Evolutionary conservation across 2,888 invertebrate genomes (phyloP).

Genomic region (Psylliodes chrysocephalus): DNA sequence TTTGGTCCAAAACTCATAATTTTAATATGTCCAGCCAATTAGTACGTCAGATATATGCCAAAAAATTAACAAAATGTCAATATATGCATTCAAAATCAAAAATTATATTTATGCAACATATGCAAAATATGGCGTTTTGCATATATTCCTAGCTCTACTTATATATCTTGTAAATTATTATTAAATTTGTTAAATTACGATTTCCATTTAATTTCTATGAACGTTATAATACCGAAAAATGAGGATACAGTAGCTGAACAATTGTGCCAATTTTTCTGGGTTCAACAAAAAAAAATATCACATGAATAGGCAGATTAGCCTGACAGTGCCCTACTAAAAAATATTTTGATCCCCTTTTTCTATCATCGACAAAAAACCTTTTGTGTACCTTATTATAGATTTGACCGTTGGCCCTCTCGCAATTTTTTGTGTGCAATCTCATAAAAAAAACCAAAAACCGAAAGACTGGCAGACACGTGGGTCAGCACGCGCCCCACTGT

Average conservation of each 20-base stretch:
- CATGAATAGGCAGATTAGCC: constrained; percentile 54
- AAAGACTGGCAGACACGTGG: constrained; percentile 28
- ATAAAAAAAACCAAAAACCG: constrained; percentile 38
- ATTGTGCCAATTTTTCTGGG: constrained; percentile 26
- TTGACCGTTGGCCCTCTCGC: constrained; percentile 59
- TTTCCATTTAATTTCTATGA: too few relatives aligned
- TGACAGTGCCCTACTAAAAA: constrained; percentile 55
- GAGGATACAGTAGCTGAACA: neutral
- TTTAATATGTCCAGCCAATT: too few relatives aligned
- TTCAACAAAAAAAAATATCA: constrained; percentile 48
- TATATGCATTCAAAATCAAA: too few relatives aligned
- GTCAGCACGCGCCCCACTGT: constrained; percentile 44
- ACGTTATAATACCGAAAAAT: too few relatives aligned
- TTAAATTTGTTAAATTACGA: too few relatives aligned
- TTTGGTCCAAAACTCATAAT: too few relatives aligned
- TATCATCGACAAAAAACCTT: constrained; percentile 48
- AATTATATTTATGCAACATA: too few relatives aligned
- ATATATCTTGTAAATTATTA: too few relatives aligned
- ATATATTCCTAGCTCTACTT: too few relatives aligned
- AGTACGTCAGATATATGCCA: too few relatives aligned
- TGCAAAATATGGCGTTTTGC: too few relatives aligned
- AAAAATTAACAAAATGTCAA: too few relatives aligned
- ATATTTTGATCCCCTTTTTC: constrained; percentile 56
- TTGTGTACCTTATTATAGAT: constrained; percentile 52
- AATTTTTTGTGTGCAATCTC: constrained; percentile 54